phyloP scores from a whole-genome alignment of 2,113 vertebrate species.

The Canis aureus region DNA sequence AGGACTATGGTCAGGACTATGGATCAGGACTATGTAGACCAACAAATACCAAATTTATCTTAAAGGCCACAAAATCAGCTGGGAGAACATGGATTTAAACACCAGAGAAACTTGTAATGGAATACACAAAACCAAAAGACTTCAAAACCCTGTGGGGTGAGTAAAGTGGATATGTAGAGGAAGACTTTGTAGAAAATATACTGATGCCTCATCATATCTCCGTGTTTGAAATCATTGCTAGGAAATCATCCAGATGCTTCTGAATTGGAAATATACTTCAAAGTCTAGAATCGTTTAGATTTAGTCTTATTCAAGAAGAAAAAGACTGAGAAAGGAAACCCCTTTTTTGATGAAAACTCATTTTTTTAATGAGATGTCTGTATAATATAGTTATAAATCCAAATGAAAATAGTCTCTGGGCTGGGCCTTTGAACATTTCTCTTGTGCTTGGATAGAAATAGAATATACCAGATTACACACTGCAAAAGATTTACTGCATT shows the following conservation, averaged over 20 bases:
- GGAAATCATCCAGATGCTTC: not conserved
- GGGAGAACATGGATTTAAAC: not conserved
- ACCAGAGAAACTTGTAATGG: not conserved
- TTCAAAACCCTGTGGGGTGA: not conserved
- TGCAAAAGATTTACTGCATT: not conserved
- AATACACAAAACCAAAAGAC: not conserved
- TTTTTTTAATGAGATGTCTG: not conserved
- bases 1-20: not conserved
- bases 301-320: slow-evolving; percentile 34
- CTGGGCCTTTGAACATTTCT: not conserved
- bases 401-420: not conserved
- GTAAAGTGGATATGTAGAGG: not conserved
- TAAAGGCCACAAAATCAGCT: not conserved
- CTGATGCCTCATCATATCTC: not conserved
- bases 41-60: not conserved
- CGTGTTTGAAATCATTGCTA: not conserved
- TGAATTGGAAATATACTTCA: not conserved
- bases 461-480: not conserved
- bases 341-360: not conserved
- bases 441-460: not conserved
- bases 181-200: not conserved
- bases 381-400: not conserved
- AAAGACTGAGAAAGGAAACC: not conserved
- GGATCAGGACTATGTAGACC: not conserved
- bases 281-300: not conserved